Base-by-base conservation (phyloP, 2,888 invertebrate genomes). In the Drosophila austrosaltans region DNA sequence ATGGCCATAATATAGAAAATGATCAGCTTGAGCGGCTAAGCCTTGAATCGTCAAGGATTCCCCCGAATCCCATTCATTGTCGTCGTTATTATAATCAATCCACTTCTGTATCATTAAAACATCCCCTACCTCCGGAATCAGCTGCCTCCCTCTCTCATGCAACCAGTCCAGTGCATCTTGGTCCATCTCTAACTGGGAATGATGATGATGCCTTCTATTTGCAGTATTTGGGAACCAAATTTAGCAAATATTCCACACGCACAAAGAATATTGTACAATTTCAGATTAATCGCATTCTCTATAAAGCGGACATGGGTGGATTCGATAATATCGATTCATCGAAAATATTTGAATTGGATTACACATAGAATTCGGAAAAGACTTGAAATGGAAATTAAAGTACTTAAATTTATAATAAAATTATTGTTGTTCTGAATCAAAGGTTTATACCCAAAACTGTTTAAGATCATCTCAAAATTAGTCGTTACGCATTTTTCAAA, bases 231-330 rank as follows among this genome's bases (percentile, higher is more conserved):
- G 72, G 59, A 6, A 58, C 69, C 8, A 81, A 81, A 40, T 66
- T 84, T 1, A 22, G 60, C 63, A 84, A 81, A 58, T 81, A 84
- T 8, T 59, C 54, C 2, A 7, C 53, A 0, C 73, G 53, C n/a
- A 81, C 85, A 10, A 81, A 64, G 12, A 71, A 79, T 22, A 81
- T 75, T 0, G 68, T 85, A 0, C 82, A 82, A 66, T 82, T 75
- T 12, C 82, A 82, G 6, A 74, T 82, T 0, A 82, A 82, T 72
- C 66, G 74, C 3, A 76, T 85, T 16, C 36, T 82, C 6, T 82
- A 75, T 32, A 82, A 72, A 53, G 85, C 82, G 56, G 81, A 81
- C 40, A 84, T 81, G 85, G 81, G 81, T 1, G 60, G 63, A 36
- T 82, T 72, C 5, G 77, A 85, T n/a, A 67, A 74, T n/a, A 39